Percentiles rank a stretch among this genome's conserved stretches.
Conservation (phyloP, 2,113 vertebrate species). For the Mus pahari region DNA sequence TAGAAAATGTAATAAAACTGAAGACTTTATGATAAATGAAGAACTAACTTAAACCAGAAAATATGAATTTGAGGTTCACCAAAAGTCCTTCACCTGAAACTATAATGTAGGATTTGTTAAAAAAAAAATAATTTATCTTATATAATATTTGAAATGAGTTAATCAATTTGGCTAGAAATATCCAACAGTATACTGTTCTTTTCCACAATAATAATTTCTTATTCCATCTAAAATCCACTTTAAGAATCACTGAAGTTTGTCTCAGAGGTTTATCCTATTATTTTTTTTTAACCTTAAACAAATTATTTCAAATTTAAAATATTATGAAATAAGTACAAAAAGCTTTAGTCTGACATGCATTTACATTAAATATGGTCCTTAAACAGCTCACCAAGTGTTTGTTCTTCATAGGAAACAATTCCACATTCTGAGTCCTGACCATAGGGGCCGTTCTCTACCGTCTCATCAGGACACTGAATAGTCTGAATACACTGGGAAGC, state of each 20-base stretch:
- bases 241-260: background rate
- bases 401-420: background rate
- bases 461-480: constrained; percentile 9
- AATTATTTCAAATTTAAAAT: background rate
- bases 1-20: background rate
- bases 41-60: background rate
- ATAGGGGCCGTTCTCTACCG: background rate
- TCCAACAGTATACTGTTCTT: background rate
- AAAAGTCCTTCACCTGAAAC: background rate
- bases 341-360: background rate
- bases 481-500: background rate
- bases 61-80: background rate
- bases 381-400: background rate
- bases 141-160: background rate
- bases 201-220: background rate
- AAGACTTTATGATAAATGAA: background rate
- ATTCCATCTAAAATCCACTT: constrained; percentile 25
- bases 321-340: background rate
- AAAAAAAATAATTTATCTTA: background rate
- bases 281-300: background rate
- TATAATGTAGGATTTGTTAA: background rate
- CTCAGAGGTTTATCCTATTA: background rate
- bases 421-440: background rate
- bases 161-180: constrained; percentile 3
- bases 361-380: constrained; percentile 22